Percentiles rank a stretch among this genome's conserved stretches.
phyloP scores from a whole-genome alignment of 2,113 vertebrate species.

The Eurystomus gularis region DNA sequence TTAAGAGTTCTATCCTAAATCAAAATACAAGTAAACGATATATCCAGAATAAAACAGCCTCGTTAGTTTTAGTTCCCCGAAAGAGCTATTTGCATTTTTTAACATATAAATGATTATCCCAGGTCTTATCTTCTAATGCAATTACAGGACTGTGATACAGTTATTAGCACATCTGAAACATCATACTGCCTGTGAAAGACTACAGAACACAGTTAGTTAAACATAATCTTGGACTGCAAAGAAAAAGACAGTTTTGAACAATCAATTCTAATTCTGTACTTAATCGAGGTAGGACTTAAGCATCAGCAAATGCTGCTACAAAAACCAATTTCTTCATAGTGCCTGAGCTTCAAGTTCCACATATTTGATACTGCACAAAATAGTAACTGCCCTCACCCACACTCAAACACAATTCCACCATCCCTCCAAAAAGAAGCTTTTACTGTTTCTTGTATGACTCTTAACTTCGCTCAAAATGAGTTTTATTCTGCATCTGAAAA shows the following conservation, averaged over 20 bases:
- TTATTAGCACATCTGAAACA: slow-evolving; percentile 33
- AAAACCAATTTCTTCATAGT: not conserved
- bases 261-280: not conserved
- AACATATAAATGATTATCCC: slow-evolving; percentile 37
- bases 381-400: not conserved
- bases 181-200: not conserved
- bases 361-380: not conserved
- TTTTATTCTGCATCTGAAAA: not conserved
- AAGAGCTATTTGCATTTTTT: slow-evolving; percentile 48
- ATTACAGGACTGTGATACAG: slow-evolving; percentile 29
- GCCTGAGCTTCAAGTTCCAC: not conserved
- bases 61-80: not conserved
- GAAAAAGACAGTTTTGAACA: not conserved
- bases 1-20: not conserved
- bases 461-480: not conserved
- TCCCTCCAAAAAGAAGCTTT: not conserved
- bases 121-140: slow-evolving; percentile 44
- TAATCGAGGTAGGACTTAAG: not conserved
- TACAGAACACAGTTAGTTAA: not conserved
- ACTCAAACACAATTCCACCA: not conserved
- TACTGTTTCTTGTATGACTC: not conserved
- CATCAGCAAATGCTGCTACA: not conserved
- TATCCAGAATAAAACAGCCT: not conserved
- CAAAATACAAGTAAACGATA: slow-evolving; percentile 23
- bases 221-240: not conserved